A percentile compares a stretch with the other conserved stretches of the same genome.
Conservation (phyloP, 2,797 vertebrate genomes). For the Propithecus deckenii region DNA sequence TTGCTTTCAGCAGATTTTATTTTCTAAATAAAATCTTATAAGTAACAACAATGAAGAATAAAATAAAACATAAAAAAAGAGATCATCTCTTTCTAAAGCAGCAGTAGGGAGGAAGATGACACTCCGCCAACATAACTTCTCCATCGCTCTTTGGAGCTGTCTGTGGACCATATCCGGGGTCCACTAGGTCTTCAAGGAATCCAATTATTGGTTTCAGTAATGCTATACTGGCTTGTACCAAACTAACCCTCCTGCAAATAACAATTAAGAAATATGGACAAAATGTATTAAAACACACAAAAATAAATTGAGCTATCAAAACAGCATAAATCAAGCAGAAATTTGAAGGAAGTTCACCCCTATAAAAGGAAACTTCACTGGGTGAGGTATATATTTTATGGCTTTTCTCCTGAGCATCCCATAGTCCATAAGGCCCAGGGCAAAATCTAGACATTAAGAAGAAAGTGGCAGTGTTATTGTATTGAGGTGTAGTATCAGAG, state of each 20-base stretch:
- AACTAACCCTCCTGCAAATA: background rate
- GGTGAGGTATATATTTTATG: background rate
- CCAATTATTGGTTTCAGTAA: background rate
- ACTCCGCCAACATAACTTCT: background rate
- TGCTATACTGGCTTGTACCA: background rate
- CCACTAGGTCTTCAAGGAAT: background rate
- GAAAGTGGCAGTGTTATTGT: background rate
- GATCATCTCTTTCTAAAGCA: background rate
- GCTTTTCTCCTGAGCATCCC: background rate
- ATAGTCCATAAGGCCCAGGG: background rate
- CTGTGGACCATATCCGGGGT: background rate
- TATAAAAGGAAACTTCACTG: background rate
- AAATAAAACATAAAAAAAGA: background rate
- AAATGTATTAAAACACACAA: background rate
- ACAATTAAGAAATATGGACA: background rate
- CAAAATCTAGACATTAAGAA: background rate
- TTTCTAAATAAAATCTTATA: slow-evolving; percentile 55
- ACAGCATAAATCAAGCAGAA: background rate
- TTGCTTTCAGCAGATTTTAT: slow-evolving; percentile 36
- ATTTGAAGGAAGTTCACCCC: background rate
- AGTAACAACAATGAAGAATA: background rate
- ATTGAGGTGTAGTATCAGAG: background rate
- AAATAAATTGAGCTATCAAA: background rate
- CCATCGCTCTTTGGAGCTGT: background rate
- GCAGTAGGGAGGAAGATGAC: background rate